These are phyloP conservation scores for Oopsacas minuta DNA, from an alignment of 37 sponge, comb jelly and placozoan genomes.

Conservation along the genomic window DNA sequence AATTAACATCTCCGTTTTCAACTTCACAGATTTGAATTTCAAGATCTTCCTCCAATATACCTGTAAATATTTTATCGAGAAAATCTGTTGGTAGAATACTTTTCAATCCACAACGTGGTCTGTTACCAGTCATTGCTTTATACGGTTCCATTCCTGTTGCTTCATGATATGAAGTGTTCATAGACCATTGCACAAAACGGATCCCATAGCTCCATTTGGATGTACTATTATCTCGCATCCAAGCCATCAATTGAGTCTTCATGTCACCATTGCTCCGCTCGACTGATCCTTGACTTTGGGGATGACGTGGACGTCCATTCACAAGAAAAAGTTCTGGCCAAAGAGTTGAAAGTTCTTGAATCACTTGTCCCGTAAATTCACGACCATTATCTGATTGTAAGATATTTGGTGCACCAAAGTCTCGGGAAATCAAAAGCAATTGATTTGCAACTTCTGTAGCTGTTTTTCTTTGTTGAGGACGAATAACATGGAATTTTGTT, in stretches of 20 bases:
- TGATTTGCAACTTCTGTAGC: neutral
- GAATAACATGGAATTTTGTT: neutral
- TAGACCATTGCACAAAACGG: neutral
- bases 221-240: neutral
- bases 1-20: too few species aligned
- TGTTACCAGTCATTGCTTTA: too few species aligned
- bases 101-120: too few species aligned
- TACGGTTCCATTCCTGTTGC: neutral
- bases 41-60: too few species aligned
- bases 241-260: neutral
- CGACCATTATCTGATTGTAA: neutral
- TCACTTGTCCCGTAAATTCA: neutral
- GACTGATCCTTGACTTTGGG: neutral
- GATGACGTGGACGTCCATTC: neutral
- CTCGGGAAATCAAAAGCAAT: neutral
- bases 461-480: neutral
- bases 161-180: neutral
- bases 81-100: too few species aligned
- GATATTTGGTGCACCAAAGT: neutral
- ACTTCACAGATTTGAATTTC: too few species aligned
- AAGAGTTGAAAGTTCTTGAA: neutral
- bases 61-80: too few species aligned
- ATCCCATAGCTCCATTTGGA: neutral
- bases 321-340: neutral
- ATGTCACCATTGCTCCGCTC: neutral